A percentile compares a stretch with the other conserved stretches of the same genome.
Evolutionary conservation across 2,113 vertebrate species (phyloP).

Genomic region (Dasyornis broadbenti): DNA sequence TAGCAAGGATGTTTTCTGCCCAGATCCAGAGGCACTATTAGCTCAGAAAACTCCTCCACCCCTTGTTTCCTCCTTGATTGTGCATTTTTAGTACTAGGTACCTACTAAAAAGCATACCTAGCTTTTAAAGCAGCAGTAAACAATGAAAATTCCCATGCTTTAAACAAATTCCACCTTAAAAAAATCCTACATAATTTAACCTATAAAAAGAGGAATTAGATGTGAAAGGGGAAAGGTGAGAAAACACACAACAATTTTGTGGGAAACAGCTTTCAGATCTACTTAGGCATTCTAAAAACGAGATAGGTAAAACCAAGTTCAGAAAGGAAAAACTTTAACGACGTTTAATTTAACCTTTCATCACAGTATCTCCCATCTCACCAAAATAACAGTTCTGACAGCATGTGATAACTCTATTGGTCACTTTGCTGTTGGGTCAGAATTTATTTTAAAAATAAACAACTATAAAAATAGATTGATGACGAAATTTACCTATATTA

Average conservation of each 20-base stretch:
- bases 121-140: not conserved
- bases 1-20: not conserved
- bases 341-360: not conserved
- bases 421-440: not conserved
- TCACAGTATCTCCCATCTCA: not conserved
- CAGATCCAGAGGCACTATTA: not conserved
- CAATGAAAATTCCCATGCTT: not conserved
- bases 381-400: not conserved
- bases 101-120: not conserved
- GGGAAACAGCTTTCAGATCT: not conserved
- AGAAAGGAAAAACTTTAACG: not conserved
- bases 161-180: not conserved
- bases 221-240: not conserved
- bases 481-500: not conserved
- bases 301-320: not conserved
- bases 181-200: not conserved
- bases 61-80: not conserved
- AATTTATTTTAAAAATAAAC: not conserved
- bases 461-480: not conserved
- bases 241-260: not conserved
- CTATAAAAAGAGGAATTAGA: not conserved
- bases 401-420: not conserved
- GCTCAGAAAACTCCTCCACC: not conserved
- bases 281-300: not conserved
- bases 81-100: not conserved